Conservation (phyloP, 2,888 invertebrate genomes). For the Anarsia innoxiella region DNA sequence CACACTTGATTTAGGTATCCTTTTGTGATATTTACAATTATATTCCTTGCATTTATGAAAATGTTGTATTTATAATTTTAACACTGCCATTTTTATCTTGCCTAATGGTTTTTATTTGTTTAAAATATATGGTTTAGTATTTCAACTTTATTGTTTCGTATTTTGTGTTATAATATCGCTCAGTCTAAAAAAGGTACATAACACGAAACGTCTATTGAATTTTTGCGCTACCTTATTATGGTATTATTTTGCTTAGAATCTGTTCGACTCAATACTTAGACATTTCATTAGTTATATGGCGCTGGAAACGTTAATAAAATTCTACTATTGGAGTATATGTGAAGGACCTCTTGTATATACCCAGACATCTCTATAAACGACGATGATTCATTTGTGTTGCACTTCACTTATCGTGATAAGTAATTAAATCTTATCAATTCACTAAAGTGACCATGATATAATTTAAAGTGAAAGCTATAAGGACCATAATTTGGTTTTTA, state of each 20-base stretch:
- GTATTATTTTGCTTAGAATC: background rate
- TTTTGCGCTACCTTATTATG: background rate
- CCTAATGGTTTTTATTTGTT: constrained; percentile 6
- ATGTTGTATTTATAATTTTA: constrained; percentile 9
- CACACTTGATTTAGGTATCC: background rate
- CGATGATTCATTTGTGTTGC: constrained; percentile 1
- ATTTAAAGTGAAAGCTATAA: too few relatives aligned
- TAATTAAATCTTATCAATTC: too few relatives aligned
- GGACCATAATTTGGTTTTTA: too few relatives aligned
- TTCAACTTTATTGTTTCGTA: too few relatives aligned
- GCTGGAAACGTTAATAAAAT: constrained; percentile 13
- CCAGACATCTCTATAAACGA: background rate
- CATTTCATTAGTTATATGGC: constrained; percentile 2
- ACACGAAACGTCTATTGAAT: too few relatives aligned
- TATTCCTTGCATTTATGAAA: constrained; percentile 14
- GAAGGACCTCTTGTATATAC: constrained; percentile 5
- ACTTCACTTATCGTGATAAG: background rate
- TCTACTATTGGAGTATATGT: constrained; percentile 9
- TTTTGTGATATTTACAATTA: constrained; percentile 9
- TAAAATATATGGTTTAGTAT: constrained; percentile 1
- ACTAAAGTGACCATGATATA: too few relatives aligned
- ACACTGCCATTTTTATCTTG: constrained; percentile 14
- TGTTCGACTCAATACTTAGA: constrained; percentile 7
- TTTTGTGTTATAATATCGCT: too few relatives aligned
- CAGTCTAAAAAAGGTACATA: constrained; percentile 14